Base-by-base conservation (phyloP, 2,797 vertebrate species). In the Notolepis coatsorum region DNA sequence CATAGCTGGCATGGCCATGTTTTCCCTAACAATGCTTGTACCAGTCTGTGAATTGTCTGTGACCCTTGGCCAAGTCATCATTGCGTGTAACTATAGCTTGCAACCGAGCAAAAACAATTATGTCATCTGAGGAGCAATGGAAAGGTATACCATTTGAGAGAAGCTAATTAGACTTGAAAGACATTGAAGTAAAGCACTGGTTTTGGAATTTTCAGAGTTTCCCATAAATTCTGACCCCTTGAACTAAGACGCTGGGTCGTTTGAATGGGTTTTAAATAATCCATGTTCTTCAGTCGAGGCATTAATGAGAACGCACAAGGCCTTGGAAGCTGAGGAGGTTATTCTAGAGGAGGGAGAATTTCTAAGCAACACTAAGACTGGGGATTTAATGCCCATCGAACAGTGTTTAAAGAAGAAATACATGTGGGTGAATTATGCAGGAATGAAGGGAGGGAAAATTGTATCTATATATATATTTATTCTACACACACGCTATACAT, bases 381-480 rank as follows among this genome's bases (percentile, higher is more conserved):
- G 46, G 28, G 45, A 66, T 69, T 58, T 62, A 28, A 51, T 17
- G 39, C 35, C 24, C 17, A 54, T 61, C 47, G 25, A n/a, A 45
- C 18, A 23, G 31, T 37, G 3, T 55, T 70, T 42, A 52, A n/a
- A 50, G 57, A 71, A 57, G 23, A 52, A 63, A 75, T 45, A 47
- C 30, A 49, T 50, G 48, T 61, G 59, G 15, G 53, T 15, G 64
- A 28, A 46, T 60, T 35, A 50, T 41, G 27, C 20, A 39, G 51
- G 28, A 68, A 55, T 35, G 56, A 48, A 55, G 43, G 39, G 38
- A 43, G 49, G 37, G 9, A 38, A 15, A 60, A 55, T 41, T 31
- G 6, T n/a, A n/a, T n/a, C n/a, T n/a, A 20, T 20, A 35, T 35
- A 61, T 39, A 52, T 73, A 65, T 64, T 59, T 75, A 52, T 71